phyloP scores from a whole-genome alignment of 2,888 invertebrate genomes.

The Tricholauxania praeusta region DNA sequence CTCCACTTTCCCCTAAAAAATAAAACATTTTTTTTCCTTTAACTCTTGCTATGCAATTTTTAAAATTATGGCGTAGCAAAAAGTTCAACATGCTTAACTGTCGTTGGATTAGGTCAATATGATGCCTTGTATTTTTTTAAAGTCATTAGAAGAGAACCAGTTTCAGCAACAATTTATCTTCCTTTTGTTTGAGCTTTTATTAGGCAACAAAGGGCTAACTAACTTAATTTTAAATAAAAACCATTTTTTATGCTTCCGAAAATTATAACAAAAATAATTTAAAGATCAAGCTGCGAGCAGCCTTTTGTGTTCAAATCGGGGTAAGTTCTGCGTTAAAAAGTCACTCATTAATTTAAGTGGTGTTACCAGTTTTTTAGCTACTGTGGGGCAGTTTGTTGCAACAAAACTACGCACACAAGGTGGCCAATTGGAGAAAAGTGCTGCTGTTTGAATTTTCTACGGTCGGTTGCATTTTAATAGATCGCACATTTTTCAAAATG shows the following conservation, averaged over 20 bases:
- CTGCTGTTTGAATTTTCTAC: conserved; percentile 1
- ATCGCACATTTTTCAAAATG: background rate
- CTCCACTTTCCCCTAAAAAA: too few species aligned
- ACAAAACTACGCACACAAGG: conserved; percentile 9
- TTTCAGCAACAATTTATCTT: conserved; percentile 29
- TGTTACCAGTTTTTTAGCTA: conserved; percentile 16
- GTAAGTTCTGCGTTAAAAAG: conserved; percentile 26
- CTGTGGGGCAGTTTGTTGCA: conserved; percentile 16
- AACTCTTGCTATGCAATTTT: too few species aligned
- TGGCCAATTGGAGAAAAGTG: conserved; percentile 16
- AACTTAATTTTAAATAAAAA: conserved; percentile 3
- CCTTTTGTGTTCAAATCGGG: conserved; percentile 1
- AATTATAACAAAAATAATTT: conserved; percentile 21
- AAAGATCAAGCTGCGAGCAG: background rate
- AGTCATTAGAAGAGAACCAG: conserved; percentile 11
- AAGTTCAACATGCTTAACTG: too few species aligned
- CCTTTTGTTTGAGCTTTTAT: conserved; percentile 13
- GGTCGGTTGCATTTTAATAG: background rate
- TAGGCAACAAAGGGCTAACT: background rate
- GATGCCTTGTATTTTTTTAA: too few species aligned
- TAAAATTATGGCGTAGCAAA: too few species aligned
- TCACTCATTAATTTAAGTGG: conserved; percentile 14
- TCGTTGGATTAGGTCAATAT: too few species aligned
- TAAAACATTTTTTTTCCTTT: too few species aligned
- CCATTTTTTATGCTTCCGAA: conserved; percentile 30